phyloP scores from a whole-genome alignment of 2,797 vertebrate genomes.

The Malurus splendens region DNA sequence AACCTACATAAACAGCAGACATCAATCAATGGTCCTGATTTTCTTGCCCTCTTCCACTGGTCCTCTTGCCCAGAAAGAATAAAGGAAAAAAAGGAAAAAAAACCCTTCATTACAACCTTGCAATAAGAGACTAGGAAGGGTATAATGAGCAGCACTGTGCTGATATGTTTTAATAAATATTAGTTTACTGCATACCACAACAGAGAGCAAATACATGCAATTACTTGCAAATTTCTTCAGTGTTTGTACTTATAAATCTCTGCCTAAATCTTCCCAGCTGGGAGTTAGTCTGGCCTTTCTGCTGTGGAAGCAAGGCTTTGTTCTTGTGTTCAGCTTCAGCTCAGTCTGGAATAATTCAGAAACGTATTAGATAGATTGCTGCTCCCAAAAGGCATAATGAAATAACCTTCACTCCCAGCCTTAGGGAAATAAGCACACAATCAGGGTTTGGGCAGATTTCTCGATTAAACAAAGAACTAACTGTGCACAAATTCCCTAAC shows the following conservation, averaged over 20 bases:
- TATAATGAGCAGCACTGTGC: constrained; percentile 47
- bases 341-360: constrained; percentile 87
- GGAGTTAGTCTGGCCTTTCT: constrained; percentile 73
- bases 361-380: constrained; percentile 87
- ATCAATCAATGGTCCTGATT: neutral
- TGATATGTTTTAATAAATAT: constrained; percentile 70
- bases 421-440: constrained; percentile 81
- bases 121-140: constrained; percentile 34
- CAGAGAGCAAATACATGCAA: constrained; percentile 71
- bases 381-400: constrained; percentile 80
- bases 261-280: constrained; percentile 84
- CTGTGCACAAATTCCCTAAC: constrained; percentile 79
- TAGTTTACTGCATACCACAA: constrained; percentile 66
- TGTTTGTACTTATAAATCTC: constrained; percentile 83
- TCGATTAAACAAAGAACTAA: constrained; percentile 81
- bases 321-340: constrained; percentile 80
- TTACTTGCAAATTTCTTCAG: constrained; percentile 76
- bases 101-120: constrained; percentile 17
- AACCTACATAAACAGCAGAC: neutral
- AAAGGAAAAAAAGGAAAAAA: constrained; percentile 8
- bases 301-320: constrained; percentile 79
- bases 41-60: neutral
- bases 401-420: constrained; percentile 85
- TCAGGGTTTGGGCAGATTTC: constrained; percentile 79
- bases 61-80: constrained; percentile 43